Evolutionary conservation across 2,888 invertebrate genomes (phyloP).

Genomic region (Idaea biselata): DNA sequence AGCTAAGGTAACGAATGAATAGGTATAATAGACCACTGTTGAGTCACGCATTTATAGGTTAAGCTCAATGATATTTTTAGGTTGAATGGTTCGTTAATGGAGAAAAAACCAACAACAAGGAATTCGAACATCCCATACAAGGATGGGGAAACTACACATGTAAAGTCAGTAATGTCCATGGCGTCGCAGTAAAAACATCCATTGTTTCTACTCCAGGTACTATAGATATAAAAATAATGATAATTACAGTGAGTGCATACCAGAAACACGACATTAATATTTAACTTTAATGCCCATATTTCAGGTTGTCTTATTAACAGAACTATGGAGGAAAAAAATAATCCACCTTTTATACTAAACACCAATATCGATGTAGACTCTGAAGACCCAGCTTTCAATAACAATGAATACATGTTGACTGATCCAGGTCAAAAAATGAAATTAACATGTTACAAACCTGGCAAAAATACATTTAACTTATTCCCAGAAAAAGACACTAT

Average conservation of each 20-base stretch:
- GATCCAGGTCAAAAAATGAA: constrained; percentile 11
- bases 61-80: too few relatives aligned
- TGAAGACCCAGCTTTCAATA: neutral
- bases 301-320: constrained; percentile 18
- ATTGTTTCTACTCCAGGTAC: constrained; percentile 15
- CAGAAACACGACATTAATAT: constrained; percentile 8
- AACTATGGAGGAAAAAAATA: constrained; percentile 7
- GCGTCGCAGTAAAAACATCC: constrained; percentile 17
- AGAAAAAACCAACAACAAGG: constrained; percentile 4
- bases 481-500: constrained; percentile 14
- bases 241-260: constrained; percentile 8
- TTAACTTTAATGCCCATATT: neutral
- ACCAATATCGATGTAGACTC: neutral
- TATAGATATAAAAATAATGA: constrained; percentile 1
- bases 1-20: too few relatives aligned
- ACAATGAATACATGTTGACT: constrained; percentile 8
- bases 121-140: constrained; percentile 7
- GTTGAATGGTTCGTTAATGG: constrained; percentile 24
- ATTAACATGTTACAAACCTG: constrained; percentile 17
- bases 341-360: constrained; percentile 12
- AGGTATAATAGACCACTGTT: too few relatives aligned
- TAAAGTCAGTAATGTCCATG: constrained; percentile 24
- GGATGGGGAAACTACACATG: constrained; percentile 29
- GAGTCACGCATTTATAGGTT: too few relatives aligned
- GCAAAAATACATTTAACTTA: constrained; percentile 18